Percentiles rank a stretch among this genome's conserved stretches.
Evolutionary conservation across 2,888 invertebrate species (phyloP).

Genomic region (Drosophila fulvimacula): DNA sequence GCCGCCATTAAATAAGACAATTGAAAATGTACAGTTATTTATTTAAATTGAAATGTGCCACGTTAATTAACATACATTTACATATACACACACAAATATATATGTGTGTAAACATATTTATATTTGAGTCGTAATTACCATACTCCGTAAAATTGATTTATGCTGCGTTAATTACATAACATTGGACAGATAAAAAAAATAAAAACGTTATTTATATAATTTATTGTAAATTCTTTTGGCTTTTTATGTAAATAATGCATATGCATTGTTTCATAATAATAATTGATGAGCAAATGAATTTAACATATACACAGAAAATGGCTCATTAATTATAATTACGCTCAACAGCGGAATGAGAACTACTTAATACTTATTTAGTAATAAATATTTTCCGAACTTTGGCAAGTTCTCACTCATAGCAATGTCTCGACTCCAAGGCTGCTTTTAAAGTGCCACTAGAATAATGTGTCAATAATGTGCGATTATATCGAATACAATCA

Average conservation of each 20-base stretch:
- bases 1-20: conserved; percentile 7
- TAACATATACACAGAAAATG: conserved; percentile 51
- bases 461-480: conserved; percentile 70
- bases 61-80: conserved; percentile 56
- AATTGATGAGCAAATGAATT: conserved; percentile 45
- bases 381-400: neutral
- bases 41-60: conserved; percentile 24
- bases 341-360: neutral
- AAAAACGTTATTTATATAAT: conserved; percentile 59
- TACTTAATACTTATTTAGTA: conserved; percentile 3
- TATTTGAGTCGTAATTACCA: neutral
- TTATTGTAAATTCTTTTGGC: conserved; percentile 42
- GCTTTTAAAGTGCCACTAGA: conserved; percentile 51
- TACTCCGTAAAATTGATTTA: conserved; percentile 58
- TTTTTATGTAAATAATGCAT: conserved; percentile 19
- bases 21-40: conserved; percentile 6
- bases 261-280: conserved; percentile 43
- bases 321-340: conserved; percentile 37
- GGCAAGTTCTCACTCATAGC: neutral
- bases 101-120: neutral
- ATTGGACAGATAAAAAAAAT: conserved; percentile 27
- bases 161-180: conserved; percentile 58
- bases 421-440: neutral
- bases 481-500: conserved; percentile 64
- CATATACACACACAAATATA: conserved; percentile 19